These are phyloP conservation scores for Pogona vitticeps DNA, from an alignment of 2,113 vertebrate species.

Conservation along the genomic window DNA sequence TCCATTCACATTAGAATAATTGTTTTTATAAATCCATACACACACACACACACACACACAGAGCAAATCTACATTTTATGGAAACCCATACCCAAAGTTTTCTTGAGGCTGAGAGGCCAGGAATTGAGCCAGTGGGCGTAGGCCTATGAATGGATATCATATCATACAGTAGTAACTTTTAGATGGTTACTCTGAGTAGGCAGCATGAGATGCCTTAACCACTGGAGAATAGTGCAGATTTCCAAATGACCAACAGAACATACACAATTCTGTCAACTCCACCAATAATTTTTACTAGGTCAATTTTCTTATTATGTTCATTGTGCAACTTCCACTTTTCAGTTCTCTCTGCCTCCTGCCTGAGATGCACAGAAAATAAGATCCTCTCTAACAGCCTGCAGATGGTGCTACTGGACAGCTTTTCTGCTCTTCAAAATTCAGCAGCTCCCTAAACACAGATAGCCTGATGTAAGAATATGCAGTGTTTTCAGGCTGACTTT, in stretches of 20 bases:
- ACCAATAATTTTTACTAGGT: too few relatives aligned
- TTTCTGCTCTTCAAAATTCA: constrained; percentile 62
- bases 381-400: constrained; percentile 81
- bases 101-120: not conserved
- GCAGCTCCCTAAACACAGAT: not conserved
- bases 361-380: not conserved
- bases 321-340: too few relatives aligned
- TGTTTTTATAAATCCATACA: too few relatives aligned
- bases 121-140: not conserved
- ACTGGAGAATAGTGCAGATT: too few relatives aligned
- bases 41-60: too few relatives aligned
- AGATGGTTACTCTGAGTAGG: not conserved
- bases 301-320: too few relatives aligned
- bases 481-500: not conserved
- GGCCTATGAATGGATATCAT: not conserved
- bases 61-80: too few relatives aligned
- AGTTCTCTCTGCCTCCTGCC: not conserved
- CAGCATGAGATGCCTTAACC: not conserved
- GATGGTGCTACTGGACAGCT: constrained; percentile 93
- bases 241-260: not conserved
- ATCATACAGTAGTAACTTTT: not conserved
- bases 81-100: not conserved
- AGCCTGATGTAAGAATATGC: not conserved
- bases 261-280: not conserved
- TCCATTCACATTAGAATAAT: too few relatives aligned